Conservation (phyloP, 1,140 invertebrate species). For the Calycopis cecrops region DNA sequence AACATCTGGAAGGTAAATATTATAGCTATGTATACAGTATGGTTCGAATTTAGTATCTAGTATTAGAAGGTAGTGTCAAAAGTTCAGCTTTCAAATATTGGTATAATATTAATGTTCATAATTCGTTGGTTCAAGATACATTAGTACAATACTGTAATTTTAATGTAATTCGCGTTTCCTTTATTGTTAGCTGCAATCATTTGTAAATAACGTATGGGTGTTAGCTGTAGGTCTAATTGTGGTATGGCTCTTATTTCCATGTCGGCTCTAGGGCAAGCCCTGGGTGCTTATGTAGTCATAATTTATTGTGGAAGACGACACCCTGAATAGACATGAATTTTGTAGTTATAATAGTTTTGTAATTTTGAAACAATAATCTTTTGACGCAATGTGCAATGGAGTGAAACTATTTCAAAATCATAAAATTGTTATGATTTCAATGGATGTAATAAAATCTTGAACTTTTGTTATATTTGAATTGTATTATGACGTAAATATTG, state of each 20-base stretch:
- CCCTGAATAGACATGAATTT: constrained; percentile 39
- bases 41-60: constrained; percentile 12
- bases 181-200: constrained; percentile 38
- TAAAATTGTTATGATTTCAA: not conserved
- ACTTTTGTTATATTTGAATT: constrained; percentile 44
- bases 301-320: constrained; percentile 71
- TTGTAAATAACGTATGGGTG: constrained; percentile 48
- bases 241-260: constrained; percentile 35
- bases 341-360: not conserved
- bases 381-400: too few species aligned
- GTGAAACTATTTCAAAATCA: too few species aligned
- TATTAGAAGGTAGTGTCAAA: constrained; percentile 50
- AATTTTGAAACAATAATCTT: too few species aligned
- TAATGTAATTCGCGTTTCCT: constrained; percentile 45
- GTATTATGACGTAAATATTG: constrained; percentile 36
- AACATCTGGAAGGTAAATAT: not conserved
- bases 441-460: constrained; percentile 19
- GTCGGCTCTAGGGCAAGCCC: constrained; percentile 33
- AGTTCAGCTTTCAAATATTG: constrained; percentile 74
- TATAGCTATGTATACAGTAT: constrained; percentile 18
- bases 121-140: constrained; percentile 55
- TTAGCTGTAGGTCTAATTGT: constrained; percentile 45
- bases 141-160: constrained; percentile 46
- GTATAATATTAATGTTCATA: constrained; percentile 62
- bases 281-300: constrained; percentile 42